Evolutionary conservation across 2,113 vertebrate species (phyloP), one percentile per base, ranked within the genome.

Genomic region (Burhinus oedicnemus): DNA sequence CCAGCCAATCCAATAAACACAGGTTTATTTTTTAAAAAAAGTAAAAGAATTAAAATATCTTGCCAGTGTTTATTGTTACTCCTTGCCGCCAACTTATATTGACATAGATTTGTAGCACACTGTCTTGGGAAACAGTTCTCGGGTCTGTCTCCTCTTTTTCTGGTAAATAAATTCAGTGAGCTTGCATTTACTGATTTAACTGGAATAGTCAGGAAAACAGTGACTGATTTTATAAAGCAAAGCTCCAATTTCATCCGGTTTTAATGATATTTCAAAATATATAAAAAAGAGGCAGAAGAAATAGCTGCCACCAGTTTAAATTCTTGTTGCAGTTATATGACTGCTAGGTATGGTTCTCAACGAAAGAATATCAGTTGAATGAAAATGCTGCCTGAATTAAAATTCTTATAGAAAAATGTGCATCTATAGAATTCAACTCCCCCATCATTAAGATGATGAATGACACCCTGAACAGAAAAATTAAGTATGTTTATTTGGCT

Each of bases 401-500:
- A 94, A 80, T 68, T 89, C 62, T 91, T 89, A 45, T 21, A 47
- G 70, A 80, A 81, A 91, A 83, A 71, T 9, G 13, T 26, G 5
- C 49, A 27, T 45, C 72, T 76, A 64, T 32, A 71, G 74, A 83
- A 90, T 72, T 87, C 58, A 69, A 14, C 25, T 92, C 52, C 22
- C 13, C 21, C 40, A 69, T 92, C 91, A 76, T 52, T 65, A 77
- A 52, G 51, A 87, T 76, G 65, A 91, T 62, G 60, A 92, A 91
- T 62, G 68, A 86, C 75, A 96, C 36, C 38, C 29, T 55, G 68
- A 97, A 81, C 36, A 93, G 79, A 65, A 93, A 91, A 97, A 89
- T 94, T 91, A 92, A 89, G 51, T 83, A 79, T 49, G 66, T 94
- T 97, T 94, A 93, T 95, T 96, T 93, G 65, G 40, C 60, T 89